Base-by-base conservation (phyloP, 2,888 invertebrate species). In the Meloe dianella region DNA sequence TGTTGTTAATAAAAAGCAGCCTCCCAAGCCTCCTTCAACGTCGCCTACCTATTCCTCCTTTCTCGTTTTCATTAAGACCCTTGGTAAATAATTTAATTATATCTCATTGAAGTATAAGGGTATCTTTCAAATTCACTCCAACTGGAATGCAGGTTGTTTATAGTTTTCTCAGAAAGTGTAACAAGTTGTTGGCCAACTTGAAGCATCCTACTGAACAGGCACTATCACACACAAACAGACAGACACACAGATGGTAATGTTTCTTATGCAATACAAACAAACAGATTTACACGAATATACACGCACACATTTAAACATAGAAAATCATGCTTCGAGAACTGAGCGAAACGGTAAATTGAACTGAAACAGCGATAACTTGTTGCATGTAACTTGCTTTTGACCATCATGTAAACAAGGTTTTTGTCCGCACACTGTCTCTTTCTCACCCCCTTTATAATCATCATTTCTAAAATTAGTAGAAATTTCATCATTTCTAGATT, bases 121-220 rank as follows among this genome's bases (percentile, higher is more conserved):
- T 35, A 35, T 35, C 14, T 1, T 47, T 47, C 1, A 47, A 51
- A 51, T 3, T 24, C 12, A 22, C 10, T 24, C 24, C 12, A 24
- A 22, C 20, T 47, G 7, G 3, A 20, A 47, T 51, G 61, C 63
- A 60, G 59, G 69, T 70, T 74, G 74, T 73, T 74, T 74, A 73
- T 73, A 71, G 72, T 74, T 74, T 73, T 67, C 41, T 60, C 66
- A 68, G 70, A 65, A 71, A 69, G 73, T 71, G 76, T 76, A 76
- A 76, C 76, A 76, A 76, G 76, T 76, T 72, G 76, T 75, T 75
- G 76, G 74, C 73, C 69, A 63, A 68, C 56, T 66, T 65, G 51
- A 61, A 67, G 67, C 66, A 65, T 68, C 65, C 41, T 61, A n/a
- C 27, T 27, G 27, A 2, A 27, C 27, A 27, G 27, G 4, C 27